Percentiles rank a stretch among this genome's conserved stretches.
These are phyloP conservation scores for Volucella bombylans DNA, from an alignment of 2,888 invertebrate genomes.

Conservation along the genomic window DNA sequence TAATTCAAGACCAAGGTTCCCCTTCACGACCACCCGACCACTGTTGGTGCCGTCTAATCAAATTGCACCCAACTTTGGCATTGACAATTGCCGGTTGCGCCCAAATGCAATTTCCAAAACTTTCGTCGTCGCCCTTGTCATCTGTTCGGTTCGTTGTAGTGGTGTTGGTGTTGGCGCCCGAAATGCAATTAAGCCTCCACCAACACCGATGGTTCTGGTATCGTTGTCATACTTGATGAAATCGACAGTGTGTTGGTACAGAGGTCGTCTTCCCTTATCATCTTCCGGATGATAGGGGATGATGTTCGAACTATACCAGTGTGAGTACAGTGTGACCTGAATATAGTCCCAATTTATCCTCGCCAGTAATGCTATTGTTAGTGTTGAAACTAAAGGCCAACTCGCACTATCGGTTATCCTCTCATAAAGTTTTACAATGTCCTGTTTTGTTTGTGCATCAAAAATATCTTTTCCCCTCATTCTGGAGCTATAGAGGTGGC, in stretches of 20 bases:
- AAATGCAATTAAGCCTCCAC: conserved; percentile 55
- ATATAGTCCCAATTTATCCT: conserved; percentile 32
- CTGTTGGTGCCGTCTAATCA: conserved; percentile 48
- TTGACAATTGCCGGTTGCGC: conserved; percentile 56
- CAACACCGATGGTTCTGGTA: background rate
- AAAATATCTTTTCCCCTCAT: conserved; percentile 37
- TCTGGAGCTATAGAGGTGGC: background rate
- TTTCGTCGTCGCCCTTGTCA: conserved; percentile 14
- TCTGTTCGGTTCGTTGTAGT: background rate
- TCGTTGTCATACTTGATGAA: conserved; percentile 30
- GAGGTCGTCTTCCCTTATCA: conserved; percentile 3
- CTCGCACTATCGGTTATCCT: conserved; percentile 25
- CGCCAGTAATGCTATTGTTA: background rate
- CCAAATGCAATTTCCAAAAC: conserved; percentile 47
- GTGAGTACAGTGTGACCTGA: conserved; percentile 38
- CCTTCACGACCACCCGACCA: conserved; percentile 3
- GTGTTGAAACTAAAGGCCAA: conserved; percentile 7
- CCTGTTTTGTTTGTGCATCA: conserved; percentile 32
- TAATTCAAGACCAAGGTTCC: conserved; percentile 15
- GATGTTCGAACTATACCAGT: background rate
- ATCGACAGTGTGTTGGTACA: conserved; percentile 16
- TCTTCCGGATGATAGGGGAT: background rate
- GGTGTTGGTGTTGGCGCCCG: conserved; percentile 10
- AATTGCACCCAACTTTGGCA: conserved; percentile 53
- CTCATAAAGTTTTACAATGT: conserved; percentile 56